Evolutionary conservation across 2,888 invertebrate genomes (phyloP).

Genomic region (Gisinianus flammeolus): DNA sequence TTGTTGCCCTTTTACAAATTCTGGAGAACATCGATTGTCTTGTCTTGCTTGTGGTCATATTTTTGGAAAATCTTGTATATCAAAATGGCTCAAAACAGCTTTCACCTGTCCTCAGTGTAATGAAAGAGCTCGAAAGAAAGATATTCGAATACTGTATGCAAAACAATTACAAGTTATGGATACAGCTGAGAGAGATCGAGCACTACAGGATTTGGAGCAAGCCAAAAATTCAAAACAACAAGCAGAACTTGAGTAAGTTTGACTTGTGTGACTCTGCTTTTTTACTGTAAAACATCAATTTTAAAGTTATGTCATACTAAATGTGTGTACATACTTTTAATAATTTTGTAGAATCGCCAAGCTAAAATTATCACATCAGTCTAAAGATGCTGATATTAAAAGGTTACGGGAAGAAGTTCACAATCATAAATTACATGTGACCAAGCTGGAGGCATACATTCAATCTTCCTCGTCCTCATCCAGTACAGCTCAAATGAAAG

Average conservation of each 20-base stretch:
- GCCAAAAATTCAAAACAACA: conserved; percentile 66
- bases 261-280: neutral
- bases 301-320: no score
- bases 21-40: conserved; percentile 84
- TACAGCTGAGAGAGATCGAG: conserved; percentile 72
- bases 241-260: conserved; percentile 67
- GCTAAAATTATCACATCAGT: conserved; percentile 16
- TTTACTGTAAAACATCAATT: no score
- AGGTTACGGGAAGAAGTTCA: conserved; percentile 17
- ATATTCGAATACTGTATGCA: conserved; percentile 81
- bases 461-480: neutral
- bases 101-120: conserved; percentile 88
- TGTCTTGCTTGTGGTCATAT: conserved; percentile 90
- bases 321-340: no score
- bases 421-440: neutral
- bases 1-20: conserved; percentile 83
- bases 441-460: conserved; percentile 12
- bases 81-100: conserved; percentile 73
- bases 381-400: conserved; percentile 18
- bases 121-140: conserved; percentile 70
- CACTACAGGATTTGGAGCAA: conserved; percentile 69
- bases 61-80: conserved; percentile 82
- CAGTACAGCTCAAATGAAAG: conserved; percentile 4
- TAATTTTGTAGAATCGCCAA: conserved; percentile 27
- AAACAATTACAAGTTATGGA: conserved; percentile 77